Evolutionary conservation across 2,888 invertebrate species (phyloP), one percentile per base, ranked within the genome.

Genomic region (Calliopum simillimum): DNA sequence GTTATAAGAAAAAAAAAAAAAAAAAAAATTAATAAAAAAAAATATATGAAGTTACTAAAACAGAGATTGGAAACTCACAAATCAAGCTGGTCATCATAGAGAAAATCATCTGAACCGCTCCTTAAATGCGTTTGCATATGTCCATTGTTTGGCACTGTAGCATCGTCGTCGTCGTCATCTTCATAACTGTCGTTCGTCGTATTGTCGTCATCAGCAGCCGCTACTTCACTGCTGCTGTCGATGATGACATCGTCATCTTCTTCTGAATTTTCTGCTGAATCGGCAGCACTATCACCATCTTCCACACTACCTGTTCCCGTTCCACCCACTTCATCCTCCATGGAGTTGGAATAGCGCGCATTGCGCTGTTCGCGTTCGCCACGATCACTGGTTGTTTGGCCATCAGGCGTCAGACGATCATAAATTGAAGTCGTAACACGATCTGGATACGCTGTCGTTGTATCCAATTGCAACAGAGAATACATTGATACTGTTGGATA

Each of bases 51-150:
- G 64, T 68, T 58, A 68, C 53, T 69, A 71, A 53, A 73, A 73
- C 65, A 71, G 64, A 55, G 70, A 72, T n/a, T n/a, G 65, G 62
- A 76, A 78, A 85, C 85, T 85, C 85, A 85, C 85, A 80, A 81
- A 82, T 85, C 82, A 77, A 80, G 76, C 71, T 82, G 80, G 76
- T 84, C 84, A 76, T 84, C 82, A 77, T 85, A 84, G 59, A 79
- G 75, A 74, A 81, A 81, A 73, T 85, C 84, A 65, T 83, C 83
- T 65, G 78, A 76, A 56, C 81, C 81, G 21, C 77, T 76, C 41
- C 77, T 78, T 23, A 79, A 75, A 72, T 77, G 77, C 65, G 81
- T 75, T 33, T 79, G 75, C 51, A 76, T 75, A 14, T 78, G 78
- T 68, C 67, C 63, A 76, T 56, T 78, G 76, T 47, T 72, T 69